Base-by-base conservation (phyloP, 2,888 invertebrate species). In the Matsumyia berberina region DNA sequence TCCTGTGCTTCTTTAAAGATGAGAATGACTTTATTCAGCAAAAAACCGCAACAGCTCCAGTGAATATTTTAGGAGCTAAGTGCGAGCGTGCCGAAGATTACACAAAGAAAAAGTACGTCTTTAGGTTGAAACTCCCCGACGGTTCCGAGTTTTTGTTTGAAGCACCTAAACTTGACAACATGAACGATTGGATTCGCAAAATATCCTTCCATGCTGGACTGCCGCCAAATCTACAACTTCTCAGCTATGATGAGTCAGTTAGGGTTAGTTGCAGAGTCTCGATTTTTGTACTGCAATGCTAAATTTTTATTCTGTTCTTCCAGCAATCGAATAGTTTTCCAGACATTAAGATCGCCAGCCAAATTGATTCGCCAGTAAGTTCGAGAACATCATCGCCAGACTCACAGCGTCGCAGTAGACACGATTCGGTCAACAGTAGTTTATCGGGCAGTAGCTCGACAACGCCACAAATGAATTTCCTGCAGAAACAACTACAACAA, bases 1-100 rank as follows among this genome's bases (percentile, higher is more conserved):
- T 99, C 88, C 93, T 99, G 66, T 99, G 98, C 93, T 99, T 99
- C 95, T 99, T 99, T 94, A 96, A 98, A 90, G 98, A 98, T 90
- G 96, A 97, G 89, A 95, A 96, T 87, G 98, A 98, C 92, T 98
- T 98, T 92, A 94, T 95, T 82, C 95, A 95, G 87, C 96, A 97
- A 88, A 96, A 97, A 92, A 98, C 98, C 0, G 96, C 96, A 0
- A 95, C 96, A 2, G 96, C 98, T 0, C 96, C 97, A 0, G 95
- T 98, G 29, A 96, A 95, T 87, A 95, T 95, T 39, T 92, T 95
- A 44, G 94, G 95, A 76, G 97, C 98, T 0, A 93, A 94, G 46
- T 98, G 98, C 91, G 95, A 95, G 72, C 94, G 96, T 7, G 98
- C 98, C 1, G 95, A 95, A 31, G 98, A 99, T 92, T 99, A 99